Evolutionary conservation across 2,797 vertebrate species (phyloP), one percentile per base, ranked within the genome.

Genomic region (Lutjanus campechanus): DNA sequence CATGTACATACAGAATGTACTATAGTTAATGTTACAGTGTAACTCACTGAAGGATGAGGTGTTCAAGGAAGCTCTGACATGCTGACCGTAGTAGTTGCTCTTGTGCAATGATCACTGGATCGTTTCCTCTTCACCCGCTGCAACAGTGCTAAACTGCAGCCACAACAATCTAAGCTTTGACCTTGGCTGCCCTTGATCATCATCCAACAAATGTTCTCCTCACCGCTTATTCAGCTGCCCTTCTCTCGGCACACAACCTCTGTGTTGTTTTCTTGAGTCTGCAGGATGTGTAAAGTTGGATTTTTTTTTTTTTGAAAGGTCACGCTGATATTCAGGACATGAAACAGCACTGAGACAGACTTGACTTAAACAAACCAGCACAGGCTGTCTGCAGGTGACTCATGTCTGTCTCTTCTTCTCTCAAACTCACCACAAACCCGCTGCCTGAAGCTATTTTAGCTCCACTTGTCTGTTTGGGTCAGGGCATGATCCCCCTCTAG

Each of bases 351-450:
- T 1, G 46, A 81, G 65, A 66, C 54, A 49, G 66, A 53, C 36
- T 64, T 8, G 50, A 69, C 41, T 79, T 59, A 1, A 75, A 70
- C 46, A 61, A 59, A 58, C 9, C 60, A 13, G 40, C 12, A 43
- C 73, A 44, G 77, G 60, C 65, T 55, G 69, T 63, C 82, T 83
- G 82, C 85, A 79, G 81, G 84, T 83, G 87, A 86, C 83, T 86
- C 85, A 76, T 40, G 40, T 77, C 73, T 58, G 54, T 72, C 49
- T 43, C 29, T 69, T 69, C 40, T 66, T 49, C 44, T 77, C 68
- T 76, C 43, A n/a, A 69, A 72, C 76, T 64, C 77, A 36, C 47
- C 63, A 60, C 64, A 40, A 68, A 67, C 67, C 50, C 0, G 10
- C 69, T 0, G 55, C 69, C 75, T 59, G 25, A 19, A 71, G 86